Evolutionary conservation across 2,888 invertebrate species (phyloP).

Genomic region (Lutraria lutraria): DNA sequence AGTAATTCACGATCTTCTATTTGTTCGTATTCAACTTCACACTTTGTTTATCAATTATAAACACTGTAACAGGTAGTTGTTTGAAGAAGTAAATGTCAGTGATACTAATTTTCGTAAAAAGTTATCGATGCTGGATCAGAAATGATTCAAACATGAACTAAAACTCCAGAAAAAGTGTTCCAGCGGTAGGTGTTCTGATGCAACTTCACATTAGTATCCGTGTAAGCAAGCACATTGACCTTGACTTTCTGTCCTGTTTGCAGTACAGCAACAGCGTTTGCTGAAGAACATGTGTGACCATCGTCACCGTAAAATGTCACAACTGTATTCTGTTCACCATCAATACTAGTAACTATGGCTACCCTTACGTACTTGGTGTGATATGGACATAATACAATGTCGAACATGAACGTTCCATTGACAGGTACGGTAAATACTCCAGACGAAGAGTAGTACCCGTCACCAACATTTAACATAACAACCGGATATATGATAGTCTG

Average conservation of each 20-base stretch:
- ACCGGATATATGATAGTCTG: neutral
- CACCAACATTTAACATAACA: neutral
- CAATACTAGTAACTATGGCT: neutral
- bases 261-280: neutral
- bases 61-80: no score
- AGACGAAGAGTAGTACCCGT: neutral
- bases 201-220: neutral
- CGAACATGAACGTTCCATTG: neutral
- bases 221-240: neutral
- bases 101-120: no score
- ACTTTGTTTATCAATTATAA: no score
- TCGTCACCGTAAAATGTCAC: neutral
- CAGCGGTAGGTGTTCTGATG: neutral
- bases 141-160: neutral
- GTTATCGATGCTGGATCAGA: no score
- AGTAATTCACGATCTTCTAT: no score
- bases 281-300: neutral
- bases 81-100: no score
- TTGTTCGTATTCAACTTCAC: no score
- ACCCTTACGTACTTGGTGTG: neutral
- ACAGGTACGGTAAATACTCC: neutral
- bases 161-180: conserved; percentile 23
- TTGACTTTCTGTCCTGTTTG: neutral
- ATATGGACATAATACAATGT: neutral
- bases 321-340: neutral